These are phyloP conservation scores for Dipodomys merriami DNA, from an alignment of 2,113 vertebrate species.

Conservation along the genomic window DNA sequence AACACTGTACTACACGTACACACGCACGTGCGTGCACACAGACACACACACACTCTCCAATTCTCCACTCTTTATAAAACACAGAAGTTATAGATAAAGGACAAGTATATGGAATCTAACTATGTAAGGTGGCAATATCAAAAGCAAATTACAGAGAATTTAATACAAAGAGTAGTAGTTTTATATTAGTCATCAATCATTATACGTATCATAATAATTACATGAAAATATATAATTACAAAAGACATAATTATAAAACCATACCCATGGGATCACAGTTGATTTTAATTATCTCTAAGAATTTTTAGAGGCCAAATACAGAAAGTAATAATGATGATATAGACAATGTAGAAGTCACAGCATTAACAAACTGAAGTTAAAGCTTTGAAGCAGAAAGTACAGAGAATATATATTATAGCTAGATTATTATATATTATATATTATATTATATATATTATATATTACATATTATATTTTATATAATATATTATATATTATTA, in stretches of 20 bases:
- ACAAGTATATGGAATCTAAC: neutral
- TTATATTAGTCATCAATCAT: neutral
- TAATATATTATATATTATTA: too few relatives aligned
- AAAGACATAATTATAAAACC: constrained; percentile 25
- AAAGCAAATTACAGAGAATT: neutral
- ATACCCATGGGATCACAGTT: neutral
- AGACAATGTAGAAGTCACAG: neutral
- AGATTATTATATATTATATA: neutral
- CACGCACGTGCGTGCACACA: too few relatives aligned
- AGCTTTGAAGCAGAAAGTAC: neutral
- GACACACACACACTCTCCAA: too few relatives aligned
- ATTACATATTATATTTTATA: too few relatives aligned
- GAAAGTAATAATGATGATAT: neutral
- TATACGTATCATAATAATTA: neutral
- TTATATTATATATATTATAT: too few relatives aligned
- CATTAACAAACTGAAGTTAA: constrained; percentile 15
- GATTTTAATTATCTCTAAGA: neutral
- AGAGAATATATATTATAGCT: neutral
- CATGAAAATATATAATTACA: neutral
- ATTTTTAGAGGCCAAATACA: neutral
- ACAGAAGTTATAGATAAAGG: neutral
- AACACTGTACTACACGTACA: too few relatives aligned
- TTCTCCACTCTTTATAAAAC: neutral
- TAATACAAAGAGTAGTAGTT: too few relatives aligned
- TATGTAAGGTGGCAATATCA: neutral